phyloP scores from a whole-genome alignment of 2,797 vertebrate genomes.

The Fratercula arctica region DNA sequence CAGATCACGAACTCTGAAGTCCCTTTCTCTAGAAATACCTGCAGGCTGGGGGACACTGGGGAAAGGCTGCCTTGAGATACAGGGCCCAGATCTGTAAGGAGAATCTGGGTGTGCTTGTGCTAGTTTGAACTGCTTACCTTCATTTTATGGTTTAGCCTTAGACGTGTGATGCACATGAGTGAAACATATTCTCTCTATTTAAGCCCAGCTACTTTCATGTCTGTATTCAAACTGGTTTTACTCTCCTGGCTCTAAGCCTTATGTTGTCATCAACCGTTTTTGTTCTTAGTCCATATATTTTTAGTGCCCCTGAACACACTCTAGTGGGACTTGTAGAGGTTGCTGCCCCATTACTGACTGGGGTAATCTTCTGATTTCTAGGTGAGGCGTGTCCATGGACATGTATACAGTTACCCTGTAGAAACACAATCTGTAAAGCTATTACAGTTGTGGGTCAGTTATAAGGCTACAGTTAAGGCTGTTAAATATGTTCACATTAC shows the following conservation, averaged over 20 bases:
- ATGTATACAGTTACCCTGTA: not conserved
- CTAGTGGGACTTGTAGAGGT: not conserved
- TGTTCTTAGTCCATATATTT: not conserved
- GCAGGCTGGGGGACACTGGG: not conserved
- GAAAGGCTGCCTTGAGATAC: not conserved
- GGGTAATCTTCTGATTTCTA: not conserved
- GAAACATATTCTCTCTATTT: not conserved
- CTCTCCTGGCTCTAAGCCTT: not conserved
- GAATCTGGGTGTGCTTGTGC: not conserved
- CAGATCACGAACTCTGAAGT: not conserved
- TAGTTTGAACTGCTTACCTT: not conserved
- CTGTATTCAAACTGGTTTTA: not conserved
- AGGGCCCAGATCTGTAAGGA: not conserved
- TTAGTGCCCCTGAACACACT: not conserved
- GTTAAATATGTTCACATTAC: not conserved
- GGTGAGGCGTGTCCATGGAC: not conserved
- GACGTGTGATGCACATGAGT: not conserved
- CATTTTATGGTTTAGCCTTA: not conserved
- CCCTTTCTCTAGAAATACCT: not conserved
- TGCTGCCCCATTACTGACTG: not conserved
- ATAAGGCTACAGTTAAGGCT: not conserved
- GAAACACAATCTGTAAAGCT: not conserved
- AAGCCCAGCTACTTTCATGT: not conserved
- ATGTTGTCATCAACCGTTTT: not conserved
- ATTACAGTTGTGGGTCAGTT: not conserved